Evolutionary conservation across 2,888 invertebrate genomes (phyloP), one percentile per base, ranked within the genome.

Genomic region (Agonopterix heracliana): DNA sequence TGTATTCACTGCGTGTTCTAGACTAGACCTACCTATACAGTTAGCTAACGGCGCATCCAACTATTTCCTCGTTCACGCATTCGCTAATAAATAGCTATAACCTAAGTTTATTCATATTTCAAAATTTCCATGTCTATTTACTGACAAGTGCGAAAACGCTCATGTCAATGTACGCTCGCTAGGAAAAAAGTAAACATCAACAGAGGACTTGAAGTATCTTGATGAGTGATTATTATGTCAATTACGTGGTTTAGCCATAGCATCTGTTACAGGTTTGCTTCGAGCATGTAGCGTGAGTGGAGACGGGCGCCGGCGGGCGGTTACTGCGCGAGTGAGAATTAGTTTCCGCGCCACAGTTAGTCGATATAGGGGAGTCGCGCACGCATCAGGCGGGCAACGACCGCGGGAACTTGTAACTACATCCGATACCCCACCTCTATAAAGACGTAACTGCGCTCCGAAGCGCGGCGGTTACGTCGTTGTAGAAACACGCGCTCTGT

Each of bases 391-490:
- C 84, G 85, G 85, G 71, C 87, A 86, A 81, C 82, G 87, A 87
- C 87, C 87, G 85, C 78, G 78, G 74, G 87, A 87, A 86, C 87
- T 87, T 88, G 86, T 83, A 82, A 87, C 86, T 85, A 87, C 83
- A 84, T 86, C 78, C 72, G 73, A 66, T 65, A 60, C 61, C 65
- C 61, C 66, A 59, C 61, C 58, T 62, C 54, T 65, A 61, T 54
- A 82, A 74, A 63, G 78, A 54, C 78, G 68, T 74, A 83, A 83
- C 72, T 70, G 59, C 68, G 51, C 59, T 56, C 50, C 43, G 50
- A 43, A 49, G 47, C 45, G 43, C 47, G 48, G 62, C 54, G 34
- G 55, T 68, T 75, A 71, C 66, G 68, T 53, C 70, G 62, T 73
- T 80, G 46, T 68, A 49, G 53, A 51, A 48, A 55, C 54, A 57